Evolutionary conservation across 2,113 vertebrate genomes (phyloP), one percentile per base, ranked within the genome.

Genomic region (Strigops habroptila): DNA sequence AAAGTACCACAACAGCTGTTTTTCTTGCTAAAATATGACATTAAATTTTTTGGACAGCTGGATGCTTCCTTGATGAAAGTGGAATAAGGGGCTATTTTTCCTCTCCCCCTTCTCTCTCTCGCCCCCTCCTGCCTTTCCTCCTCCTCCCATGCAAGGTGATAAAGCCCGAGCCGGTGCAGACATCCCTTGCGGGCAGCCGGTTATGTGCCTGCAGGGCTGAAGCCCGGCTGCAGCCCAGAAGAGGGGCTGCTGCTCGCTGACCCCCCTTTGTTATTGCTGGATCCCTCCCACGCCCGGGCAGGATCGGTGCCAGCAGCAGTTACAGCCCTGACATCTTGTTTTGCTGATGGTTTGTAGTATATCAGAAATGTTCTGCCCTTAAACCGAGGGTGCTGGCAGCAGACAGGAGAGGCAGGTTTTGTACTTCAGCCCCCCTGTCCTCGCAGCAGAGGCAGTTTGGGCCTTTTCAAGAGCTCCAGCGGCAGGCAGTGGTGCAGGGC

Each of bases 1-100:
- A 49, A 82, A 95, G 96, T 82, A 89, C 88, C 91, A 62, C 71
- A 53, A 57, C 95, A 93, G 96, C 97, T 96, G 94, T 86, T 88
- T 88, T 91, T 78, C 95, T 94, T 92, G 95, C 96, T 96, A 53
- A 77, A 96, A 96, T 86, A 31, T 83, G 93, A 96, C 94, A 94
- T 87, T 80, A 75, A 93, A 82, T 93, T 91, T 96, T 96, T 93
- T 68, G 94, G 97, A 90, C 1, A 57, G 92, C 95, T 41, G 68
- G 93, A 68, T 68, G 33, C 94, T 96, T 97, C 95, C 97, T 95
- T 96, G 74, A 93, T 70, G 57, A 81, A 86, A 82, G 82, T 41
- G 79, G 75, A 96, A 95, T 70, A 69, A 91, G 93, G 55, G 53
- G 43, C 83, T 88, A n/a, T 22, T 91, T 91, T 76, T 35, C 53